Conservation (phyloP, 2,888 invertebrate species). For the Blera fallax region DNA sequence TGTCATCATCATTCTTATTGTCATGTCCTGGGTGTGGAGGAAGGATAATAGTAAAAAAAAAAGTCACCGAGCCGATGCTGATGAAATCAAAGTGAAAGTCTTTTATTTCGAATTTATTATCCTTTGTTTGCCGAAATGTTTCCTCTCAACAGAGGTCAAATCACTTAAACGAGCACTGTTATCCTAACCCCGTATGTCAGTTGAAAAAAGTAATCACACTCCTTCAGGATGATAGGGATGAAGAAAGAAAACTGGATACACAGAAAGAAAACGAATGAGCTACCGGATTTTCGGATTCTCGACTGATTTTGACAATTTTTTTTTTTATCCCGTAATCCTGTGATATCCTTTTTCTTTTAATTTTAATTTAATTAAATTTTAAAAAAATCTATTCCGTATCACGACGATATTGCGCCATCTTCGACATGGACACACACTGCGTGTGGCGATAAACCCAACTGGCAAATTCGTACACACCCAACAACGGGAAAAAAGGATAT, state of each 20-base stretch:
- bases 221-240: conserved; percentile 15
- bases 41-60: background rate
- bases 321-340: background rate
- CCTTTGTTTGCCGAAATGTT: background rate
- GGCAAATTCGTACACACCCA: conserved; percentile 66
- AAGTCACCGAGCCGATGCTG: conserved; percentile 4
- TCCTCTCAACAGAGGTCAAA: conserved; percentile 52
- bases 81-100: conserved; percentile 34
- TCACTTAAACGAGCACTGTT: conserved; percentile 56
- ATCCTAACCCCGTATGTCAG: conserved; percentile 42
- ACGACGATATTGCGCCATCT: conserved; percentile 43
- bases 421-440: conserved; percentile 56
- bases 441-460: conserved; percentile 51
- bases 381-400: background rate
- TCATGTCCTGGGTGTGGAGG: conserved; percentile 13
- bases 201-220: conserved; percentile 2
- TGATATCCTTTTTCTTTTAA: background rate
- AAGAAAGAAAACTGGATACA: conserved; percentile 41
- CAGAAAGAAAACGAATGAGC: conserved; percentile 8
- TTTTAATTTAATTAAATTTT: background rate
- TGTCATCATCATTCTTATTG: conserved; percentile 32
- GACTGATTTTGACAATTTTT: background rate
- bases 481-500: conserved; percentile 56
- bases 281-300: background rate
- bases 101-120: conserved; percentile 19